Conservation (phyloP, 2,797 vertebrate species). For the Kryptopterus vitreolus region DNA sequence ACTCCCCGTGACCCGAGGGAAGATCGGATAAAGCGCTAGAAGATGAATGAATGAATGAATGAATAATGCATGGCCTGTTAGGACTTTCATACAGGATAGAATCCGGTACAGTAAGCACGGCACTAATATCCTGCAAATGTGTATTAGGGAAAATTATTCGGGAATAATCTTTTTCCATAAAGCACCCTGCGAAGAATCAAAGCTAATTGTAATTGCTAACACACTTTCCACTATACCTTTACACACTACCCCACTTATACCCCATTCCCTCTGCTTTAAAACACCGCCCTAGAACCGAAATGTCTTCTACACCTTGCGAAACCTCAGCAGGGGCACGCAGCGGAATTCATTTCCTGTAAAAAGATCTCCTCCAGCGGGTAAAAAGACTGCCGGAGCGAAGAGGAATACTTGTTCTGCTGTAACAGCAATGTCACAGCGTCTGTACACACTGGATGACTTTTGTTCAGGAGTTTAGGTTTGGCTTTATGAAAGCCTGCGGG, state of each 20-base stretch:
- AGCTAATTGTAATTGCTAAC: not conserved
- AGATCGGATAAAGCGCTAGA: too few relatives aligned
- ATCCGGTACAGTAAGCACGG: too few relatives aligned
- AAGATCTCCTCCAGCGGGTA: not conserved
- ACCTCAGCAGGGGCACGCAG: not conserved
- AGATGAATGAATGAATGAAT: too few relatives aligned
- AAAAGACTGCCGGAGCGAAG: slow-evolving; percentile 4
- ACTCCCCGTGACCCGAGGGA: too few relatives aligned
- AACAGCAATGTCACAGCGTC: slow-evolving; percentile 15
- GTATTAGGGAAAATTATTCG: not conserved
- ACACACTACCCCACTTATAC: not conserved
- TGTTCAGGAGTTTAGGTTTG: slow-evolving; percentile 1
- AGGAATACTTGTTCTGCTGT: not conserved
- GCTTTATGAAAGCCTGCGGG: slow-evolving; percentile 1
- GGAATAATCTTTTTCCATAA: not conserved
- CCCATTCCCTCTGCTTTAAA: not conserved
- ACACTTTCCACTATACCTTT: too few relatives aligned
- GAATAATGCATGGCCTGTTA: too few relatives aligned
- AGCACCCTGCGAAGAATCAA: not conserved
- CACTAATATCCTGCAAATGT: not conserved
- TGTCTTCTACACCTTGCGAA: not conserved
- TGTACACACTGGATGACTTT: slow-evolving; percentile 20
- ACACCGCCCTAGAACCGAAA: not conserved
- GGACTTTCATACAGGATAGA: too few relatives aligned
- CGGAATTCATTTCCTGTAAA: not conserved